phyloP scores from a whole-genome alignment of 2,888 invertebrate genomes.

The Gnatocerus cornutus region DNA sequence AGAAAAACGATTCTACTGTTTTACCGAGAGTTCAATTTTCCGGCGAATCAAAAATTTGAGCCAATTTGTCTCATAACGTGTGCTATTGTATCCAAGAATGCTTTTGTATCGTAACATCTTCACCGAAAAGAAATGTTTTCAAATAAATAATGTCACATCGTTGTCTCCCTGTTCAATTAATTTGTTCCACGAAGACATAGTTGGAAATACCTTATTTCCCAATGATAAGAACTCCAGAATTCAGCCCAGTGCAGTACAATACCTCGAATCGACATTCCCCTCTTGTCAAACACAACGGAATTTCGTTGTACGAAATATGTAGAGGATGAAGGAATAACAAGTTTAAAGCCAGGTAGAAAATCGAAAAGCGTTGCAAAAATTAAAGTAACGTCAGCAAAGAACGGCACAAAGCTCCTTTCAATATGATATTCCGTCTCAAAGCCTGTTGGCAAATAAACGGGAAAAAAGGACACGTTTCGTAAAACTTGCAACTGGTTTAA shows the following conservation, averaged over 20 bases:
- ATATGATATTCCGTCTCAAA: slow-evolving; percentile 14
- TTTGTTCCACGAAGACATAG: neutral
- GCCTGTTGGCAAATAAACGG: slow-evolving; percentile 11
- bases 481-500: slow-evolving; percentile 23
- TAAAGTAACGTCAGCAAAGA: slow-evolving; percentile 27
- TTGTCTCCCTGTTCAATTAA: too few species aligned
- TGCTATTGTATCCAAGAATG: too few species aligned
- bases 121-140: too few species aligned
- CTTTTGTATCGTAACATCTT: too few species aligned
- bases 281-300: slow-evolving; percentile 24
- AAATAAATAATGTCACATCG: too few species aligned
- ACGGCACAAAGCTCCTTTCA: slow-evolving; percentile 35
- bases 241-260: neutral
- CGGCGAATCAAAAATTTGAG: too few species aligned
- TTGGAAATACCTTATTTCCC: neutral
- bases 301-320: slow-evolving; percentile 17
- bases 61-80: too few species aligned
- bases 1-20: too few species aligned
- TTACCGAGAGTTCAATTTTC: too few species aligned
- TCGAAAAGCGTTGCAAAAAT: slow-evolving; percentile 34
- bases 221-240: neutral
- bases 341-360: slow-evolving; percentile 33
- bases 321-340: slow-evolving; percentile 26
- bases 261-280: slow-evolving; percentile 7
- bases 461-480: slow-evolving; percentile 17